These are phyloP conservation scores for Platycercus adscitus DNA, from an alignment of 2,113 vertebrate genomes.

Conservation along the genomic window DNA sequence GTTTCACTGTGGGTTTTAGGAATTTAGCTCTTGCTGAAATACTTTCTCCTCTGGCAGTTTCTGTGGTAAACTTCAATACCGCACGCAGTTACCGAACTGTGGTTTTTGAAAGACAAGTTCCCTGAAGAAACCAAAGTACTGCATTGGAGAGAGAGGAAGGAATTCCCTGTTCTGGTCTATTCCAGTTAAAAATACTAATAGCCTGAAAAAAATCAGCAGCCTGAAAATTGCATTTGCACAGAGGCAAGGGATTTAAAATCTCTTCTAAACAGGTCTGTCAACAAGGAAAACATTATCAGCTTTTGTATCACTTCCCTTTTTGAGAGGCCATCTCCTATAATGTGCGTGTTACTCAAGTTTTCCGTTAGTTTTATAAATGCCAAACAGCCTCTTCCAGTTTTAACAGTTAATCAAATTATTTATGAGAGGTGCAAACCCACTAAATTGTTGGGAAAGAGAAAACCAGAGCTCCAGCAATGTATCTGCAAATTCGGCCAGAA, in stretches of 20 bases:
- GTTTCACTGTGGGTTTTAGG: background rate
- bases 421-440: background rate
- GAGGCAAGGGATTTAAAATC: background rate
- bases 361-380: background rate
- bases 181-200: background rate
- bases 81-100: background rate
- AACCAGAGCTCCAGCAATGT: background rate
- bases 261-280: background rate
- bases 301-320: background rate
- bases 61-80: background rate
- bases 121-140: background rate
- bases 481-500: background rate
- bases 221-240: background rate
- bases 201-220: background rate
- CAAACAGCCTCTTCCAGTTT: background rate
- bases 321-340: background rate
- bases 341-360: background rate
- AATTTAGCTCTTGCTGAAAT: background rate
- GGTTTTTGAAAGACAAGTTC: background rate
- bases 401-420: background rate
- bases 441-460: background rate
- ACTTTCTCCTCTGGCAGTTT: background rate
- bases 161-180: background rate
- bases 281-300: background rate
- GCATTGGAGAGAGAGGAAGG: accelerated